Conservation (phyloP, 2,113 vertebrate genomes). For the Taxidea taxus region DNA sequence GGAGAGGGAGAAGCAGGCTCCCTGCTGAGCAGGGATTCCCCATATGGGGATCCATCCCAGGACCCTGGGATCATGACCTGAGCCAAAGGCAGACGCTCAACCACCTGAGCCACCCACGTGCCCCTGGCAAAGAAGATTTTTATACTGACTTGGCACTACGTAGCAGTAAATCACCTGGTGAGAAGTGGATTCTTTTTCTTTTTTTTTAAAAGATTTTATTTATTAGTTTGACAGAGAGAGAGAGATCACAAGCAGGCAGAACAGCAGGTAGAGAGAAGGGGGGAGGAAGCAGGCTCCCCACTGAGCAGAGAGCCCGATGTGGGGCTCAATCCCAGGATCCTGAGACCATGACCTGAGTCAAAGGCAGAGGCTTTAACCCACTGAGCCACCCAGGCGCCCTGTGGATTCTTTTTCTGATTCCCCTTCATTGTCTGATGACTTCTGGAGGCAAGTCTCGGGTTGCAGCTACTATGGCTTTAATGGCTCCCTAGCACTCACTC, state of each 20-base stretch:
- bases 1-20: background rate
- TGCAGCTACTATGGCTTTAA: background rate
- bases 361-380: too few species aligned
- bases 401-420: background rate
- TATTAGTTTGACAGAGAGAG: too few species aligned
- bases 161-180: background rate
- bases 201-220: too few species aligned
- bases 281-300: too few species aligned
- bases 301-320: too few species aligned
- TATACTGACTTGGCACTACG: too few species aligned
- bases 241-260: too few species aligned
- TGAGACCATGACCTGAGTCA: too few species aligned
- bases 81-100: background rate
- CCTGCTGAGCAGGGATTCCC: background rate
- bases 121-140: background rate
- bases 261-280: too few species aligned
- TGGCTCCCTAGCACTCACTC: background rate
- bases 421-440: background rate
- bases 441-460: background rate
- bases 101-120: background rate
- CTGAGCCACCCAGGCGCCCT: too few species aligned
- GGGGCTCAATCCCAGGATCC: too few species aligned
- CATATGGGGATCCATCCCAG: background rate
- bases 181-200: background rate
- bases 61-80: background rate